Conservation (phyloP, 2,113 vertebrate genomes). For the Anoura caudifer region DNA sequence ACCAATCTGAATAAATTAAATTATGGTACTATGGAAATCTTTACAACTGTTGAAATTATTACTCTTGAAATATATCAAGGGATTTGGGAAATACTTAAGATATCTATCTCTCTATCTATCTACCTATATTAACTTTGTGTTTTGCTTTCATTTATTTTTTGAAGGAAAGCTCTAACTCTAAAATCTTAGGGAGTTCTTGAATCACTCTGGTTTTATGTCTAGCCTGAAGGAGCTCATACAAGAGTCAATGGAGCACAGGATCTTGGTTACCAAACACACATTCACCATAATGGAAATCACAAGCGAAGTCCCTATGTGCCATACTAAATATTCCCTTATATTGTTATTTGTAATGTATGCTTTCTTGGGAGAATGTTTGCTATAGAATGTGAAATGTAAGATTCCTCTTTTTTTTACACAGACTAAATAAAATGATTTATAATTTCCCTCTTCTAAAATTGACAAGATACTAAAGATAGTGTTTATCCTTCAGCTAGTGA, state of each 20-base stretch:
- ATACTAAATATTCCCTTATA: constrained; percentile 55
- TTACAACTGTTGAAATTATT: not conserved
- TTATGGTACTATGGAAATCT: not conserved
- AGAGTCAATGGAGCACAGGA: constrained; percentile 17
- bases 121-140: not conserved
- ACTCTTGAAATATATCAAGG: constrained; percentile 17
- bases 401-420: constrained; percentile 33
- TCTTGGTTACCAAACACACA: constrained; percentile 40
- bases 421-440: constrained; percentile 53
- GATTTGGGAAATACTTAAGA: not conserved
- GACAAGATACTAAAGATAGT: constrained; percentile 11
- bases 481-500: constrained; percentile 20
- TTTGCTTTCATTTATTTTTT: constrained; percentile 15
- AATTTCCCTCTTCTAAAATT: constrained; percentile 48
- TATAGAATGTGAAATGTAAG: constrained; percentile 65
- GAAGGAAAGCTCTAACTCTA: not conserved
- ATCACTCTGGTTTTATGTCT: not conserved
- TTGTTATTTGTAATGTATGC: constrained; percentile 62
- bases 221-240: constrained; percentile 23
- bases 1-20: not conserved
- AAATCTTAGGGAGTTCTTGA: not conserved
- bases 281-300: constrained; percentile 45
- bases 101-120: not conserved
- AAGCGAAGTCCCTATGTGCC: not conserved
- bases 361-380: constrained; percentile 72